Conservation (phyloP, 2,888 invertebrate species). For the Pseudanteris insignis region DNA sequence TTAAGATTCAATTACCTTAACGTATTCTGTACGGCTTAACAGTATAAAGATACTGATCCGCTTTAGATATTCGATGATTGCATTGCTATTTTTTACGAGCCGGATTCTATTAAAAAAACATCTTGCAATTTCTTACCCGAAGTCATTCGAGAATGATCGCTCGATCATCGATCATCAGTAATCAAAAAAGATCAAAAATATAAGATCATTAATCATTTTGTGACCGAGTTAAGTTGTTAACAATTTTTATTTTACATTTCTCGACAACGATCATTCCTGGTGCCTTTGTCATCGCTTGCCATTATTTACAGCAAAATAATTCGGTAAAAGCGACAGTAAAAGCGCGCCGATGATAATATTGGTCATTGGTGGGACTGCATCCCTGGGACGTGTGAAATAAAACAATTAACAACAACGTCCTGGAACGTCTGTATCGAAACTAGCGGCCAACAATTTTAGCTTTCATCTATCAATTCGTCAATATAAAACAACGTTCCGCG, state of each 20-base stretch:
- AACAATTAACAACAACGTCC: constrained; percentile 22
- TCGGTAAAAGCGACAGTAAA: not conserved
- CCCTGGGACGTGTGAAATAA: constrained; percentile 11
- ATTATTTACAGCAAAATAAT: not conserved
- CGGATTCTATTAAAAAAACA: constrained; percentile 3
- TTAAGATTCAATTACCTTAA: too few relatives aligned
- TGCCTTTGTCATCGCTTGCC: not conserved
- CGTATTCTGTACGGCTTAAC: constrained; percentile 28
- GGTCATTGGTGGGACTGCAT: constrained; percentile 5
- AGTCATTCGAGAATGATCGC: constrained; percentile 3
- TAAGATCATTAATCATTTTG: constrained; percentile 18
- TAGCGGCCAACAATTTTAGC: constrained; percentile 7
- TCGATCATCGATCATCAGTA: not conserved
- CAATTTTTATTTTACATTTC: not conserved
- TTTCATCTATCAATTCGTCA: constrained; percentile 2
- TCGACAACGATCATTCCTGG: constrained; percentile 5
- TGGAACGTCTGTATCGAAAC: constrained; percentile 9
- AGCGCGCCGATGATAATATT: constrained; percentile 3
- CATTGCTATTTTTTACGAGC: constrained; percentile 10
- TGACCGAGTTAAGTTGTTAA: not conserved
- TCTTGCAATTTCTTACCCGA: not conserved
- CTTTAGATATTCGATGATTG: constrained; percentile 22
- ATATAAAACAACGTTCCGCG: constrained; percentile 14
- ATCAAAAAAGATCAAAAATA: constrained; percentile 4
- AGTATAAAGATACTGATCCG: constrained; percentile 28